Evolutionary conservation across 2,888 invertebrate genomes (phyloP), one percentile per base, ranked within the genome.

Genomic region (Trichogramma evanescens): DNA sequence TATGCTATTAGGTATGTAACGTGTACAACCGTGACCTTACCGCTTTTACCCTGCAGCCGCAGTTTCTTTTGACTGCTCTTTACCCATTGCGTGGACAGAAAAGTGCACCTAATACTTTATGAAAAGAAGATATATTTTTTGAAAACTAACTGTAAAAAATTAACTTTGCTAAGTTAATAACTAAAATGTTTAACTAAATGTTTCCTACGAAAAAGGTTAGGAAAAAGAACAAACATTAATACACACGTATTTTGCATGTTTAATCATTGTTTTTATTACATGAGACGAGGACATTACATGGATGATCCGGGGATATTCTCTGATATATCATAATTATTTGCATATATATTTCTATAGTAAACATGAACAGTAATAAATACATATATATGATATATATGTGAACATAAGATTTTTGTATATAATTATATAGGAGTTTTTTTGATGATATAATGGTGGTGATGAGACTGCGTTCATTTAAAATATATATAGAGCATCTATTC

Each of bases 311-410:
- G 74, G 72, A 76, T 74, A 75, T 73, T 73, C 74, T 75, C 74
- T 74, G 70, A 70, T 71, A 70, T 74, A 69, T 73, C 67, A 66
- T 68, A 66, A 63, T 61, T 65, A 61, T 61, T 62, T 63, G 56
- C 63, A 63, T 68, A 68, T 71, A 70, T 71, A 66, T 68, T 68
- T 72, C 74, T 77, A 75, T 76, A 77, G 72, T 75, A 76, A 77
- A 77, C 77, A 75, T 77, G 76, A 77, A 76, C 77, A 77, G 76
- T 77, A 72, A 76, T 77, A 76, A 77, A 76, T 76, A 74, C 73
- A 74, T 76, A 75, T 75, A 76, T 76, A 76, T 73, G 75, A 72
- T 71, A 74, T 74, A 70, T 75, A 74, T 71, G 71, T 73, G 72
- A 76, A 77, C 72, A 66, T 72, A 76, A 71, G 74, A 74, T 75